Percentiles rank a stretch among this genome's conserved stretches.
phyloP scores from a whole-genome alignment of 2,113 vertebrate genomes.

The Aphelocoma coerulescens region DNA sequence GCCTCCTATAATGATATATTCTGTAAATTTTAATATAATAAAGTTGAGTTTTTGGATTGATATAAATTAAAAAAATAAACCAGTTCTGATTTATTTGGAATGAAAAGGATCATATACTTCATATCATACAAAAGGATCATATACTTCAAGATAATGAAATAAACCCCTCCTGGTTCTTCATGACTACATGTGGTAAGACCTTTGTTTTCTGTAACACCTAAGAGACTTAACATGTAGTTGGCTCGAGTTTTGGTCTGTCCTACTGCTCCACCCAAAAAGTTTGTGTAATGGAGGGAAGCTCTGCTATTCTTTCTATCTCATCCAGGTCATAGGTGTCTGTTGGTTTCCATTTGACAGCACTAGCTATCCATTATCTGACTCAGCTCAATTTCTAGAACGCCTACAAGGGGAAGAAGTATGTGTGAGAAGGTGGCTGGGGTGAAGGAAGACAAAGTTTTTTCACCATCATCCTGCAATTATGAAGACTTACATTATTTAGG shows the following conservation, averaged over 20 bases:
- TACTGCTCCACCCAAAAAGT: not conserved
- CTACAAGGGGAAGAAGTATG: not conserved
- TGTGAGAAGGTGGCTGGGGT: fast-evolving
- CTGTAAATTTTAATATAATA: not conserved
- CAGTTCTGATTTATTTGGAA: not conserved
- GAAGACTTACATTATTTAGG: not conserved
- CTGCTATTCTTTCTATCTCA: not conserved
- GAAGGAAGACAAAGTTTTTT: not conserved
- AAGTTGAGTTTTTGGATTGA: not conserved
- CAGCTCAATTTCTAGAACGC: not conserved
- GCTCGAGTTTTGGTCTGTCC: not conserved
- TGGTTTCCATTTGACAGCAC: not conserved
- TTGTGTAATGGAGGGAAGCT: not conserved
- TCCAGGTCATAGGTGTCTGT: fast-evolving
- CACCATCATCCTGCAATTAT: not conserved
- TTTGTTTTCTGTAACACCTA: not conserved
- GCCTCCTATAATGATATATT: not conserved
- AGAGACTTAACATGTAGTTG: not conserved
- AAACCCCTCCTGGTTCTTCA: fast-evolving
- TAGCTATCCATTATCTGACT: not conserved
- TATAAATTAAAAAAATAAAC: not conserved
- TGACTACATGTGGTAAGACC: fast-evolving
- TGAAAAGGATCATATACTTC: not conserved
- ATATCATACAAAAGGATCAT: not conserved
- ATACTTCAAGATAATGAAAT: not conserved